Evolutionary conservation across 2,888 invertebrate genomes (phyloP), one percentile per base, ranked within the genome.

Genomic region (Lapara coniferarum): DNA sequence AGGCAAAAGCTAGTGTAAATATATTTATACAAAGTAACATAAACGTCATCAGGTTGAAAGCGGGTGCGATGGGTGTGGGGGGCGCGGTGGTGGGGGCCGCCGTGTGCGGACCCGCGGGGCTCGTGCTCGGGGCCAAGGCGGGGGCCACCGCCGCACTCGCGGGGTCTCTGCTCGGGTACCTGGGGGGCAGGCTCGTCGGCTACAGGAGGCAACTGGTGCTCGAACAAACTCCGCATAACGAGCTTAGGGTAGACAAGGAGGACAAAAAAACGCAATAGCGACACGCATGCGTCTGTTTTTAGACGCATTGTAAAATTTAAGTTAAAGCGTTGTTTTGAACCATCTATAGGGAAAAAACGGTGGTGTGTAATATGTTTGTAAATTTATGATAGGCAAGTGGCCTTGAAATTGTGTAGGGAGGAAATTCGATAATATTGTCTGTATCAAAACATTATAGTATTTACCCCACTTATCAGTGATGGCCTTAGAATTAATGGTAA

Each of bases 31-130:
- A 37, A 37, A 7, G 25, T 25, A 25, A 25, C 25, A 25, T 25
- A 25, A 25, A 25, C 25, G 25, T 13, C n/a, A 10, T 0, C 78
- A 86, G 88, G 69, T 12, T 88, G 68, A 81, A 83, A 2, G 85
- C 77, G 66, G 85, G 84, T 68, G 84, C 84, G 71, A 77, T 76
- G 75, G 80, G 85, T 52, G 80, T 74, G 71, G 82, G 85, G 25
- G 89, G 89, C 37, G 90, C 89, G 70, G 78, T 77, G 72, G 75
- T 77, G 70, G 90, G 90, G 58, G 88, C 87, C 74, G 77, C 85
- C 77, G 73, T 79, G 74, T 89, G 85, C 13, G 90, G 90, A 0
- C 91, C 91, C 7, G 79, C 85, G 72, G 90, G 91, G 49, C 78
- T 89, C 68, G 69, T 77, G 70, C 79, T 85, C 74, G 90, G 90